Evolutionary conservation across 2,113 vertebrate genomes (phyloP).

Genomic region (Ameiurus melas): DNA sequence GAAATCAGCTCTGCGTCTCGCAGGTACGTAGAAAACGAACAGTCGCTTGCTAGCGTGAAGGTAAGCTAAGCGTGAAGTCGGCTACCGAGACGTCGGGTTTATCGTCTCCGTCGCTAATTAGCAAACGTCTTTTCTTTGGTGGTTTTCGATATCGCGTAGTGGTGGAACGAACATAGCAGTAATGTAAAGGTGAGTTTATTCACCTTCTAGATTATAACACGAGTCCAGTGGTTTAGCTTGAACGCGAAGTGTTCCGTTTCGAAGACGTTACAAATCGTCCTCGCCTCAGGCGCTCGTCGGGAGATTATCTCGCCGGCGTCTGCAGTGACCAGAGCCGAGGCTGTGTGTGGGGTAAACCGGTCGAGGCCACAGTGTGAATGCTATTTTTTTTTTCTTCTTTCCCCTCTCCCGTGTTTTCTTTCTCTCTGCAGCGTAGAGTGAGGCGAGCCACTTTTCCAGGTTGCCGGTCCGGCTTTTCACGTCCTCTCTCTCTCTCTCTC

Average conservation of each 20-base stretch:
- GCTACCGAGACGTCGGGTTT: neutral
- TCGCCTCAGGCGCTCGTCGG: too few species aligned
- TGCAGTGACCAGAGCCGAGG: slow-evolving; percentile 11
- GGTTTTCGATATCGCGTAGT: neutral
- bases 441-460: slow-evolving; percentile 12
- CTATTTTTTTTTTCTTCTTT: neutral
- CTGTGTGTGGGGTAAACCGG: slow-evolving; percentile 36
- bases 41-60: neutral
- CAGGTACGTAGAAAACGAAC: neutral
- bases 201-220: neutral
- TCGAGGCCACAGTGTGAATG: slow-evolving; percentile 15
- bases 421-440: slow-evolving; percentile 30
- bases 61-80: neutral
- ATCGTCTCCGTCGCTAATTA: neutral
- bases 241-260: neutral
- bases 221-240: neutral
- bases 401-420: slow-evolving; percentile 14
- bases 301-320: neutral
- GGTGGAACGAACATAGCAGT: neutral
- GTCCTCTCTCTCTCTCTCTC: too few species aligned
- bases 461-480: neutral
- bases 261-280: neutral
- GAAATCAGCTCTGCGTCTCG: neutral
- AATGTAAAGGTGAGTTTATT: neutral
- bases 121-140: too few species aligned